Evolutionary conservation across 2,113 vertebrate species (phyloP).

Genomic region (Pseudorhombus dupliciocellatus): DNA sequence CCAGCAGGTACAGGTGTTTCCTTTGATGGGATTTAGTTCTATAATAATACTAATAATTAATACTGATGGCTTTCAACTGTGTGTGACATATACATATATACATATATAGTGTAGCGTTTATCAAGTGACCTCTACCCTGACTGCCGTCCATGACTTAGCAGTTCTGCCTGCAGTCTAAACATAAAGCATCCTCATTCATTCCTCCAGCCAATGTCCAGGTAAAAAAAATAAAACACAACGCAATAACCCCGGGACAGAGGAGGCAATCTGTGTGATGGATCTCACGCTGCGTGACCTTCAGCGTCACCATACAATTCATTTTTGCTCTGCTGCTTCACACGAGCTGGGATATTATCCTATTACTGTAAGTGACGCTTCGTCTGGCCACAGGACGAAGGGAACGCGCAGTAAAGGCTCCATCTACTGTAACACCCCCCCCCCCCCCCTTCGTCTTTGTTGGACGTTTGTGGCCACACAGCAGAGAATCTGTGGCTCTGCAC

Average conservation of each 20-base stretch:
- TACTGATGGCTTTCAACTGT: too few species aligned
- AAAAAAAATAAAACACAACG: conserved; percentile 3
- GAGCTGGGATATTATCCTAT: conserved; percentile 1
- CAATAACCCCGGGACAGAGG: conserved; percentile 26
- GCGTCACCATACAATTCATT: conserved; percentile 15
- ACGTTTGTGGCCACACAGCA: not conserved
- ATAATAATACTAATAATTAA: too few species aligned
- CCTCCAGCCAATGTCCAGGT: conserved; percentile 3
- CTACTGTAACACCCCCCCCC: too few species aligned
- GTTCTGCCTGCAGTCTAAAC: conserved; percentile 7
- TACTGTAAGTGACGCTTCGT: conserved; percentile 21
- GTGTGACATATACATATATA: too few species aligned
- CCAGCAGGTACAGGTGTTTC: too few species aligned
- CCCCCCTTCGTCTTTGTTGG: too few species aligned
- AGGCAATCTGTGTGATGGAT: conserved; percentile 53
- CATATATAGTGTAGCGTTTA: too few species aligned
- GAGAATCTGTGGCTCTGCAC: not conserved
- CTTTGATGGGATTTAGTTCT: too few species aligned
- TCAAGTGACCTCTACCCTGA: not conserved
- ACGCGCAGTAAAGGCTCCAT: not conserved
- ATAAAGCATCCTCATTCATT: conserved; percentile 4
- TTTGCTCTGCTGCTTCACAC: conserved; percentile 6
- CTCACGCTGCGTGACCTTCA: conserved; percentile 46
- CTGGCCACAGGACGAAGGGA: not conserved
- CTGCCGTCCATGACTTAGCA: conserved; percentile 6